Evolutionary conservation across 2,888 invertebrate genomes (phyloP).

Genomic region (Apodemia zela): DNA sequence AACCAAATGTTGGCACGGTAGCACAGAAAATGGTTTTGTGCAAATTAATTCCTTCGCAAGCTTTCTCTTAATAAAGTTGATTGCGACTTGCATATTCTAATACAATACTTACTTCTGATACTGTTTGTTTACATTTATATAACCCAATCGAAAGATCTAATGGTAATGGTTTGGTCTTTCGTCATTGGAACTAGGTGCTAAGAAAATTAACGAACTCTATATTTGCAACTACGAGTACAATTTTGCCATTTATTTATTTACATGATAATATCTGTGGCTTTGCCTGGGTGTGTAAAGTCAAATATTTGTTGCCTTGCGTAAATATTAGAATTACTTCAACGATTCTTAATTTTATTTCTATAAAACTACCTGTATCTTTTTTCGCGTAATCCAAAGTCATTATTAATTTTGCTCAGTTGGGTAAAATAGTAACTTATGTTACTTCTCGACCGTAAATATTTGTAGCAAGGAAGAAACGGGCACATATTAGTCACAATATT

Average conservation of each 20-base stretch:
- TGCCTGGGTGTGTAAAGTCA: no score
- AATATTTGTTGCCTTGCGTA: no score
- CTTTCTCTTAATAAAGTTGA: constrained; percentile 11
- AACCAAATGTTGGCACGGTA: constrained; percentile 4
- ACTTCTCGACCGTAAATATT: no score
- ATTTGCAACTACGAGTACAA: neutral
- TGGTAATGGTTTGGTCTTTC: constrained; percentile 1
- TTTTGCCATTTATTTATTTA: neutral
- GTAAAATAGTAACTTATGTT: no score
- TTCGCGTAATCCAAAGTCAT: no score
- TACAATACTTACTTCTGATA: constrained; percentile 8
- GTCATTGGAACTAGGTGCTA: neutral
- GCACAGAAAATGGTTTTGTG: constrained; percentile 5
- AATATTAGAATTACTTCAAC: no score
- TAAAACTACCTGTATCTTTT: no score
- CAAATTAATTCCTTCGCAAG: constrained; percentile 8
- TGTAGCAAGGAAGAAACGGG: no score
- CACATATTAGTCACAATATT: no score
- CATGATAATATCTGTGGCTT: no score
- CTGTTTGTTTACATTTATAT: constrained; percentile 12
- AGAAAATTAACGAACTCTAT: neutral
- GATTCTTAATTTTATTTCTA: no score
- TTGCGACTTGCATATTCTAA: constrained; percentile 11
- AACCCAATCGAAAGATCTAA: constrained; percentile 5
- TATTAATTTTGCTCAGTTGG: no score